Base-by-base conservation (phyloP, 23 tunicate species). In the Phallusia fumigata region DNA sequence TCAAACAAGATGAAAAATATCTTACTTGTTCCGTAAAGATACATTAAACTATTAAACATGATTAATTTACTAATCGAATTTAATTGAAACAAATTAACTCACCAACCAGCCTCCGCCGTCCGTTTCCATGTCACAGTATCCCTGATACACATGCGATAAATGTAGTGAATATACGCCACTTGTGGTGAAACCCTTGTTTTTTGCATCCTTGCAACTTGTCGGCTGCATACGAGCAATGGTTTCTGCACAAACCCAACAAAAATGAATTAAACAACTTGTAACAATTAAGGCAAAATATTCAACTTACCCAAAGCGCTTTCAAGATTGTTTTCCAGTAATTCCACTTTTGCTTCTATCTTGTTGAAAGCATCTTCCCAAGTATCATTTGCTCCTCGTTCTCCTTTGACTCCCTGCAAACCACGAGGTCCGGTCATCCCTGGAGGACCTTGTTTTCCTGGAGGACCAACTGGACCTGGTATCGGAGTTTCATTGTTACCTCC, bases 391-490 rank as follows among this genome's bases (percentile, higher is more conserved):
- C 69, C 69, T 58, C 5, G 69, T 58, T 58, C 69, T 58, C 69
- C 69, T 58, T 58, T 58, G 28, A 0, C 33, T 45, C 88, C 88
- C 15, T 77, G 33, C 30, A 13, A 31, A 19, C 88, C 88, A 0
- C 52, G 76, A 10, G 53, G 35, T 21, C 88, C 88, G 13, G 19
- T 19, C 19, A n/a, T 44, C 31, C 87, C 87, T 31, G 35, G 35
- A 0, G 72, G 80, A 77, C 88, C 88, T 31, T 45, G 51, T 64
- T 77, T 35, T 30, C 88, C 88, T 19, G 52, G 82, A 53, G 53
- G 51, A n/a, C 88, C 88, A 13, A 16, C 33, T 26, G 52, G 88
- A 19, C 86, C 86, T 44, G 50, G 53, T 52, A 65, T 75, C 1
- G 79, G 79, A 36, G 65, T 52, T 30, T 44, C 36, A 13, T 77